A percentile compares a stretch with the other conserved stretches of the same genome.
Evolutionary conservation across 1,140 invertebrate genomes (phyloP).

Genomic region (Penaeus indicus): DNA sequence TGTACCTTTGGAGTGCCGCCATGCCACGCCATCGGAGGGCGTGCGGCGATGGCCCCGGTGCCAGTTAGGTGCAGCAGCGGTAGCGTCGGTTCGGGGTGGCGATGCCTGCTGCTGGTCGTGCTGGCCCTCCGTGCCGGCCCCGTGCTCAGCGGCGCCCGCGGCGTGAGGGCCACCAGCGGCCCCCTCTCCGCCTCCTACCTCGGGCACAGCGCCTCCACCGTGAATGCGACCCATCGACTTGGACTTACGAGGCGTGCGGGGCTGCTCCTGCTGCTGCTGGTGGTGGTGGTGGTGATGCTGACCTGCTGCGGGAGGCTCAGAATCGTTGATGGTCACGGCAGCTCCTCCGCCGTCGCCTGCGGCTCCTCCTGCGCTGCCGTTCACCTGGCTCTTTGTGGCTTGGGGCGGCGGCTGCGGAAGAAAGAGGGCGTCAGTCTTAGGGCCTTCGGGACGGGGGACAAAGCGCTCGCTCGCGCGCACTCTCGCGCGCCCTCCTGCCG

Average conservation of each 20-base stretch:
- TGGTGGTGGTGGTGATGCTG: background rate
- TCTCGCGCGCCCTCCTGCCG: no score
- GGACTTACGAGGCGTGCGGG: slow-evolving; percentile 66
- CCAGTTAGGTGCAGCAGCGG: slow-evolving; percentile 37
- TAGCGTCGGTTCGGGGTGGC: slow-evolving; percentile 37
- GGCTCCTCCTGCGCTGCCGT: slow-evolving; percentile 57
- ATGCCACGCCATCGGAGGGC: slow-evolving; percentile 66
- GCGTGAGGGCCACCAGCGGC: slow-evolving; percentile 40
- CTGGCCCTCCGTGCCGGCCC: slow-evolving; percentile 36
- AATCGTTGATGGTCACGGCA: slow-evolving; percentile 10
- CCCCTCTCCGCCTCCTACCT: slow-evolving; percentile 54
- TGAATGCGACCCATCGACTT: slow-evolving; percentile 67
- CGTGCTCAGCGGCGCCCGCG: slow-evolving; percentile 28
- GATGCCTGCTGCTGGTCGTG: slow-evolving; percentile 43
- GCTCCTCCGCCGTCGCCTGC: slow-evolving; percentile 42
- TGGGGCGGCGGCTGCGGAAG: slow-evolving; percentile 52
- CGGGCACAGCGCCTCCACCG: slow-evolving; percentile 55
- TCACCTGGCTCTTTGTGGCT: slow-evolving; percentile 54
- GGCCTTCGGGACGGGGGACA: no score
- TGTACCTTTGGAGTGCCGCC: slow-evolving; percentile 66
- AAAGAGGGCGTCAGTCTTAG: background rate
- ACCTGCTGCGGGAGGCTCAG: slow-evolving; percentile 22
- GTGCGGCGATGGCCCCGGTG: slow-evolving; percentile 64
- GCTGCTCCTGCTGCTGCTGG: slow-evolving; percentile 50
- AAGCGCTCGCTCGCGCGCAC: no score